Evolutionary conservation across 2,888 invertebrate genomes (phyloP).

Genomic region (Ceratothoa steindachneri): DNA sequence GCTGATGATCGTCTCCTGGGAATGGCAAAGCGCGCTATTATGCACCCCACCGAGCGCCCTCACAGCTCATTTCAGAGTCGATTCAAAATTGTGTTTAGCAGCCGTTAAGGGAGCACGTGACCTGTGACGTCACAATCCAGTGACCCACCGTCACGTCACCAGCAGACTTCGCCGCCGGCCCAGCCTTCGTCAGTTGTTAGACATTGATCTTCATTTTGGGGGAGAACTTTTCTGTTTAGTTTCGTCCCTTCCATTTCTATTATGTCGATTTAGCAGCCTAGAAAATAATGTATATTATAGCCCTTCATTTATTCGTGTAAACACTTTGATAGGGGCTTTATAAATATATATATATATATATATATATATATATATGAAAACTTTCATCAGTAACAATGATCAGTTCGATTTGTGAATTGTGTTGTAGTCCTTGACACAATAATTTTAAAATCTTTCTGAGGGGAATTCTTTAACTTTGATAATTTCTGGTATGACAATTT

Average conservation of each 20-base stretch:
- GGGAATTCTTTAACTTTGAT: too few species aligned
- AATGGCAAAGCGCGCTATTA: too few species aligned
- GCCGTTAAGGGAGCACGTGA: background rate
- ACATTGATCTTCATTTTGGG: background rate
- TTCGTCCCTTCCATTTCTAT: background rate
- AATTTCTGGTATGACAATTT: too few species aligned
- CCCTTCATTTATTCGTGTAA: background rate
- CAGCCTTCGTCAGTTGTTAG: background rate
- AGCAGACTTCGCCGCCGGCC: conserved; percentile 3
- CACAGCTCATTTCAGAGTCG: background rate
- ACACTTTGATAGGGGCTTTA: background rate
- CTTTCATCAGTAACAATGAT: too few species aligned
- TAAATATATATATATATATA: conserved; percentile 9
- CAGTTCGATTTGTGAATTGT: too few species aligned
- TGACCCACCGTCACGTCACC: conserved; percentile 13
- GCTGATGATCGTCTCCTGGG: too few species aligned
- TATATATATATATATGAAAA: conserved; percentile 11
- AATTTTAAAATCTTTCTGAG: too few species aligned
- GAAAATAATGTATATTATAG: background rate
- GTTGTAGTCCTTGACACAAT: too few species aligned
- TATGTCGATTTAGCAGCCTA: background rate
- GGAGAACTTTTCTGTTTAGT: background rate
- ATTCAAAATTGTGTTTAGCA: background rate
- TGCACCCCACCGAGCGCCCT: background rate
- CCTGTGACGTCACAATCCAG: conserved; percentile 11